Evolutionary conservation across 2,797 vertebrate genomes (phyloP), one percentile per base, ranked within the genome.

Genomic region (Tapirus indicus): DNA sequence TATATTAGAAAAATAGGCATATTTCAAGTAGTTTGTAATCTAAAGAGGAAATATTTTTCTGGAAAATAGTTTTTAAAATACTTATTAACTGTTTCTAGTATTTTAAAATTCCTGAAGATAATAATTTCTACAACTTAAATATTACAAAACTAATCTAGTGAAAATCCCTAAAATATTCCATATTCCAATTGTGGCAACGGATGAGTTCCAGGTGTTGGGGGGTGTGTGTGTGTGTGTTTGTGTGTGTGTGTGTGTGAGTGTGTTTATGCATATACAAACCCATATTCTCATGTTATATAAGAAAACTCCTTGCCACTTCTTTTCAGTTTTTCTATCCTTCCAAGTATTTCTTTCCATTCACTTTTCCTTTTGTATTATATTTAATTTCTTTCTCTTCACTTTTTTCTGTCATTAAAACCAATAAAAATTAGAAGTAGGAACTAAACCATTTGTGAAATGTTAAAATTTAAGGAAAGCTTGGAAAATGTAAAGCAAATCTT

Each of bases 331-430:
- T 93, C 16, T 82, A 0, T 66, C 13, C 12, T 10, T 94, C 17
- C 11, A 60, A 25, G 1, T 75, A 52, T 58, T 82, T 96, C 3
- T 88, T 83, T 89, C 4, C 7, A 29, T 62, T 72, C 11, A 8
- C 2, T 29, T 94, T 79, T 60, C 1, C 0, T 54, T 68, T 71
- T 58, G 21, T 44, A 32, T 27, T 71, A 25, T 44, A 21, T 68
- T 95, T 86, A 32, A 6, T 90, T 82, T 86, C 3, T 54, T 64
- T 80, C 14, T 52, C 14, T 94, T 87, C 29, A 72, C 14, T 68
- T 49, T 96, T 89, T 94, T 86, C 32, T 91, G 1, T 89, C 14
- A 54, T 91, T 93, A 72, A 95, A 66, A 60, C 3, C 18, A 91
- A 77, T 41, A 32, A 68, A 44, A 86, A 72, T 47, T 91, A 79